Base-by-base conservation (phyloP, 1,140 invertebrate species). In the Drosophila jambulina region DNA sequence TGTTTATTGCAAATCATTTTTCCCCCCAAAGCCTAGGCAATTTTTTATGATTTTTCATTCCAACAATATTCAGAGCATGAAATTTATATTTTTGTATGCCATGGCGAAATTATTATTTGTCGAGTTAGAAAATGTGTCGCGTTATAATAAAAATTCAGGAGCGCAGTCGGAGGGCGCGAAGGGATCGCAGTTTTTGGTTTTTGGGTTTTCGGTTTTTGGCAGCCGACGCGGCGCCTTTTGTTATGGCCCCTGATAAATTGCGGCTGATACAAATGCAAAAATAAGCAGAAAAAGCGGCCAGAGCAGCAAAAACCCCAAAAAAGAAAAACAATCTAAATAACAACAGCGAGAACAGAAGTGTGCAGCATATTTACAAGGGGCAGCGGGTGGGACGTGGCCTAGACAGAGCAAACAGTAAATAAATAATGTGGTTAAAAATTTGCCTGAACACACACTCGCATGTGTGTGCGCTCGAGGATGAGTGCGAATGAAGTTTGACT, bases 381-480 rank as follows among this genome's bases (percentile, higher is more conserved):
- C 5, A 2, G 45, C 7, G 45, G 45, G 48, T 8, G 13, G n/a
- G 57, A 27, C 43, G 46, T 40, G 51, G 74, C 51, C 48, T 71
- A 63, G 70, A 67, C 75, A 65, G 54, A 60, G 74, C 62, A 60
- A 83, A 81, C 85, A 91, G 86, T 91, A 91, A 90, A 90, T 90
- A 90, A 90, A 90, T 90, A 90, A 90, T 90, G 85, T 90, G 85
- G 85, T 90, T 90, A 91, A 90, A 90, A 90, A 86, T 90, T 90
- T 90, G 67, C 75, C 63, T 78, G 54, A 70, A 75, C 83, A 42
- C 48, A 17, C 43, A 23, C 19, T 21, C 12, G 25, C 6, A n/a
- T 49, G 48, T 43, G 65, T 42, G 48, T 49, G 43, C 38, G 36
- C 25, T 43, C 32, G 43, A 54, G 65, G 78, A 83, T 63, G 84